Evolutionary conservation across 2,797 vertebrate genomes (phyloP).

Genomic region (Moxostoma hubbsi): DNA sequence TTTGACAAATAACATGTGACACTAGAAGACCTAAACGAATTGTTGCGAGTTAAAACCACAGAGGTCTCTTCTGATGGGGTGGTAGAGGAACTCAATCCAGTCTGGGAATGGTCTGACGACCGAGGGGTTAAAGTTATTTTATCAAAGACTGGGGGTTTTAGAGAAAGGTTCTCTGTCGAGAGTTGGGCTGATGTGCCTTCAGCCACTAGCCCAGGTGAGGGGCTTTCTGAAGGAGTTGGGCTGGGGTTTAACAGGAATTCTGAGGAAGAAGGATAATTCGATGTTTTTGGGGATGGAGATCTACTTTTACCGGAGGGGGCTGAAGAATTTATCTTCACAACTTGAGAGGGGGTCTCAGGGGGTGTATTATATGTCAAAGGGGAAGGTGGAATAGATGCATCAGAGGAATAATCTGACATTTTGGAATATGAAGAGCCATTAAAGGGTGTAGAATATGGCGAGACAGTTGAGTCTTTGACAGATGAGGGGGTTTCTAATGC

Average conservation of each 20-base stretch:
- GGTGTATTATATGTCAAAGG: not conserved
- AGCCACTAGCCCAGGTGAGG: not conserved
- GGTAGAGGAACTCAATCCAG: not conserved
- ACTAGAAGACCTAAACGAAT: conserved; percentile 4
- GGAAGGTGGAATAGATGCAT: not conserved
- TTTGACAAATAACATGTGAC: conserved; percentile 25
- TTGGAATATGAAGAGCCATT: not conserved
- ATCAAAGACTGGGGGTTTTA: not conserved
- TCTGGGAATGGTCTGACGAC: not conserved
- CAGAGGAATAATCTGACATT: conserved; percentile 2
- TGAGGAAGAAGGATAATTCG: not conserved
- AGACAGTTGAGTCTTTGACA: not conserved
- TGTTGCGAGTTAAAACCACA: not conserved
- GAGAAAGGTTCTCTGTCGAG: not conserved
- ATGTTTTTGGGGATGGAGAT: not conserved
- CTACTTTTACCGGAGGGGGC: not conserved
- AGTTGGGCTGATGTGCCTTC: not conserved
- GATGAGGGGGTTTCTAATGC: conserved; percentile 5
- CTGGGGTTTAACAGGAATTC: conserved; percentile 32
- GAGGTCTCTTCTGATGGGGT: not conserved
- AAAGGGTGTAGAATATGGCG: not conserved
- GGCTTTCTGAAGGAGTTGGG: not conserved
- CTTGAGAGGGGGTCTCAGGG: not conserved
- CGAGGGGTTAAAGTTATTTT: not conserved
- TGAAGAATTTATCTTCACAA: not conserved